Base-by-base conservation (phyloP, 2,888 invertebrate genomes). In the Syritta pipiens region DNA sequence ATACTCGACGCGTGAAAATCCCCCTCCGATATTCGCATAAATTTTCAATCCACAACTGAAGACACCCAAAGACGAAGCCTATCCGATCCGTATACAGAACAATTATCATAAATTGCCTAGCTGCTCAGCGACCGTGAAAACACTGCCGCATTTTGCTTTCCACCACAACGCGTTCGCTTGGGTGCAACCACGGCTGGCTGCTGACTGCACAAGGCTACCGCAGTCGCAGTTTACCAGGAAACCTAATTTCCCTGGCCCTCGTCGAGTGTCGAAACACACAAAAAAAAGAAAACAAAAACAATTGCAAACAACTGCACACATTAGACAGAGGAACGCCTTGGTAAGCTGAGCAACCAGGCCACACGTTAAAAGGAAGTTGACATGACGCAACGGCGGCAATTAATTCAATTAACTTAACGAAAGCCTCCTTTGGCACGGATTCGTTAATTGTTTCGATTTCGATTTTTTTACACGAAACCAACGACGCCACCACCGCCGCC, bases 341-440 rank as follows among this genome's bases (percentile, higher is more conserved):
- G 40, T 24, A 48, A n/a, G 59, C 24, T n/a, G 30, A n/a, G 14
- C 17, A 71, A 65, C 35, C 51, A 51, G 69, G 76, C 22, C 69
- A 35, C 63, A 35, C 42, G 51, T 57, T 76, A 42, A 40, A 74
- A 46, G 79, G 74, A 79, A 79, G 67, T 79, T 79, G 74, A 72
- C 79, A 79, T 74, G 72, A 60, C 67, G 74, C 79, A 79, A 74
- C 51, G 35, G 20, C 53, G 24, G 57, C 68, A 79, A 79, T 79
- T 62, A 79, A 74, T 68, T 74, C 68, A 79, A 79, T 79, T 79
- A 79, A 79, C 57, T 65, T 32, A 62, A 74, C 74, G 79, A 79
- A 79, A 74, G 74, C 19, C 62, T 74, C 49, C 40, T 60, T 60
- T 60, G 26, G 44, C 63, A 59, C 57, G 46, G n/a, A 65, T 48